Evolutionary conservation across 1,140 invertebrate species (phyloP), one percentile per base, ranked within the genome.

Genomic region (Whitmania pigra): DNA sequence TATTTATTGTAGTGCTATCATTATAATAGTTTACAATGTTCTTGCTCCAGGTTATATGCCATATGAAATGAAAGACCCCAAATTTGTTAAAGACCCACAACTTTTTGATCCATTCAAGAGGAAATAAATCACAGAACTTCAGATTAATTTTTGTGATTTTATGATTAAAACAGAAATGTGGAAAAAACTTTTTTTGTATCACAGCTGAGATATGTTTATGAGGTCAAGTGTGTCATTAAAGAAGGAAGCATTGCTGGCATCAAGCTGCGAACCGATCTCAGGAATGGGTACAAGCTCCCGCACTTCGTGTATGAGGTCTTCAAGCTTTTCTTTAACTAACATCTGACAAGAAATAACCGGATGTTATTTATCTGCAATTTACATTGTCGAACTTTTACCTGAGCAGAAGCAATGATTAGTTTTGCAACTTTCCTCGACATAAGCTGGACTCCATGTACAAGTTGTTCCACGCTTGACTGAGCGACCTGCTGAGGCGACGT

Each of bases 361-460:
- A 22, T 22, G 22, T 22, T 6, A 63, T 63, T 25, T 22, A 4
- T 25, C 11, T 63, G 22, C 6, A 31, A 22, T 25, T 13, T 63
- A 31, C 9, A 15, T 63, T 63, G 9, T n/a, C 25, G 2, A 63
- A 18, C 20, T 2, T 13, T 75, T 83, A 91, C 90, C 86, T 92
- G 89, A 0, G 92, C 90, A 67, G 90, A 88, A 66, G 89, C 87
- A 72, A 93, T 87, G 63, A 95, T 88, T 82, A 91, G 89, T 71
- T 80, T 84, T 13, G 90, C 90, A 18, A 87, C 83, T 78, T 85
- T 87, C 22, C 82, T 80, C 0, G 88, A 86, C 77, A 94, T 84
- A 79, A 90, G 88, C 70, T 88, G 84, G 13, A 94, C 85, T 73
- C 82, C 80, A 60, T 86, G 80, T 0, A 87, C 82, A 60, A 94